Conservation (phyloP, 2,113 vertebrate genomes). For the Oryzias woworae region DNA sequence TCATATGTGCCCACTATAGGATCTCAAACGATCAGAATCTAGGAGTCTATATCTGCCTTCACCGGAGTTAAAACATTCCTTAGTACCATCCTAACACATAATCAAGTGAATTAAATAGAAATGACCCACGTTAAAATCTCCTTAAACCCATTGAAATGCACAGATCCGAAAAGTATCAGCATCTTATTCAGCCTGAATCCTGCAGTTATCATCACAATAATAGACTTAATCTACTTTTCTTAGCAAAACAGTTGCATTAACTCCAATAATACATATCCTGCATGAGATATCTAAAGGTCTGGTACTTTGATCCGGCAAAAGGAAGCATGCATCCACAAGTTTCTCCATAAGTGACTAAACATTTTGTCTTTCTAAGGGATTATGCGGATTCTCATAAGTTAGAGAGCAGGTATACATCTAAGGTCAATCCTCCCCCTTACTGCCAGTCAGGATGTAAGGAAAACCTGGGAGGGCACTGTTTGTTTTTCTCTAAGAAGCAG, state of each 20-base stretch:
- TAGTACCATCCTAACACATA: constrained; percentile 8
- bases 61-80: no score
- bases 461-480: constrained; percentile 14
- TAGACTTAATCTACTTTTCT: constrained; percentile 6
- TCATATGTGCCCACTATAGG: constrained; percentile 14
- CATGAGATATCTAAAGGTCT: constrained; percentile 23
- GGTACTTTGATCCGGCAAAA: constrained; percentile 35
- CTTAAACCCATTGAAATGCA: constrained; percentile 31
- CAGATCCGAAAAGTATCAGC: constrained; percentile 28
- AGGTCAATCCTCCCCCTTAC: constrained; percentile 15
- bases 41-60: background rate
- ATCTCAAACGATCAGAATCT: constrained; percentile 20
- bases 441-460: constrained; percentile 13
- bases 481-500: constrained; percentile 19
- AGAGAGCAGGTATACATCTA: constrained; percentile 37
- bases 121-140: constrained; percentile 25
- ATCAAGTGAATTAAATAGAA: constrained; percentile 29
- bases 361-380: constrained; percentile 38
- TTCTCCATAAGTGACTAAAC: constrained; percentile 25
- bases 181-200: constrained; percentile 29
- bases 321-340: constrained; percentile 15
- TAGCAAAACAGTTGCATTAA: constrained; percentile 4
- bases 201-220: constrained; percentile 33
- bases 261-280: background rate
- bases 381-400: constrained; percentile 58